Percentiles rank a stretch among this genome's conserved stretches.
These are phyloP conservation scores for Peromyscus leucopus DNA, from an alignment of 2,113 vertebrate genomes.

Conservation along the genomic window DNA sequence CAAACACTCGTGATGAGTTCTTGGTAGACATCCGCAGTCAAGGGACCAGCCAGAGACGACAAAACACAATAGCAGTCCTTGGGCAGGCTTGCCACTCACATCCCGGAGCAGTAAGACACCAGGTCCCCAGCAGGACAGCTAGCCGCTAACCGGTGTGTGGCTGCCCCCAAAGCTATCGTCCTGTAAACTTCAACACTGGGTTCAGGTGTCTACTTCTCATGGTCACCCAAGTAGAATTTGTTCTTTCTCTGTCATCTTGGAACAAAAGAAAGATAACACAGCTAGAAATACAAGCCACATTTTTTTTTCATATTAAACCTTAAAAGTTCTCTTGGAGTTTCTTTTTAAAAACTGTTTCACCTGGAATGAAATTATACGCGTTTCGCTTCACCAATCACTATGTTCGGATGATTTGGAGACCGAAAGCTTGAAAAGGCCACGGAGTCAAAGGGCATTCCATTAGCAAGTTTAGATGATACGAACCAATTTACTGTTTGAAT, in stretches of 20 bases:
- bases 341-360: slow-evolving; percentile 5
- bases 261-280: slow-evolving; percentile 7
- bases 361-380: slow-evolving; percentile 41
- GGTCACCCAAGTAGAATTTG: background rate
- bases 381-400: slow-evolving; percentile 65
- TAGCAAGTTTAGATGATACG: slow-evolving; percentile 78
- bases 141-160: accelerated
- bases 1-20: background rate
- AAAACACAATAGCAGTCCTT: background rate
- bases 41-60: background rate
- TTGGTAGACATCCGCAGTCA: background rate
- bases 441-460: slow-evolving; percentile 75
- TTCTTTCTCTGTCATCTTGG: slow-evolving; percentile 11
- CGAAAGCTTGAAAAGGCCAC: slow-evolving; percentile 74
- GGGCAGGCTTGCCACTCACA: background rate
- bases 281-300: accelerated
- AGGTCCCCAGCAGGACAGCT: background rate
- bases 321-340: slow-evolving; percentile 32
- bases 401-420: background rate
- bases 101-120: background rate
- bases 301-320: background rate
- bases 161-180: background rate
- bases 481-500: slow-evolving; percentile 78
- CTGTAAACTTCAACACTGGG: background rate
- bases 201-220: background rate